phyloP scores from a whole-genome alignment of 2,113 vertebrate species.

The Rhegmatorhina hoffmannsi region DNA sequence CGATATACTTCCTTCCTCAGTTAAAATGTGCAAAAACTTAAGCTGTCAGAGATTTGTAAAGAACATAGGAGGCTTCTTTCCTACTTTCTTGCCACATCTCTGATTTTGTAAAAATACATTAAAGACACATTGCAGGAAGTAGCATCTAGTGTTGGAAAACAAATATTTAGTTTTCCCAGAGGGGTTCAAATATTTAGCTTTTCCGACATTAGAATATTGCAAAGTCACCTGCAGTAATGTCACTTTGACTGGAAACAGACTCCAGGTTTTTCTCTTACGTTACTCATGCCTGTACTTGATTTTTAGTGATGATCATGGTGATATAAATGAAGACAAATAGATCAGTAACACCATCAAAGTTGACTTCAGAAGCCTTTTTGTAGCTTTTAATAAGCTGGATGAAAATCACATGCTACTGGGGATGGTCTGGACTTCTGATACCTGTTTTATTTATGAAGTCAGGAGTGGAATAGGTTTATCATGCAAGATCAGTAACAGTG shows the following conservation, averaged over 20 bases:
- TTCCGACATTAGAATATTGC: neutral
- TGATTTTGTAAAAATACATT: neutral
- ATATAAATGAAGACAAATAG: neutral
- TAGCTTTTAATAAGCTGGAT: neutral
- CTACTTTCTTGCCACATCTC: neutral
- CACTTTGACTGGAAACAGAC: neutral
- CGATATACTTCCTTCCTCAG: neutral
- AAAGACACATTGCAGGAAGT: neutral
- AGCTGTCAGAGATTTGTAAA: neutral
- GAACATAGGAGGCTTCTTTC: neutral
- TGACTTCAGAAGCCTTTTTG: neutral
- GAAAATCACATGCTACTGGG: neutral
- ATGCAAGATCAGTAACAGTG: neutral
- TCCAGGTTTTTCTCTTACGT: neutral
- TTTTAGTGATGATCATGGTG: neutral
- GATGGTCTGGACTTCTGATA: neutral
- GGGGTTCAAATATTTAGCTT: neutral
- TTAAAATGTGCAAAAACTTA: neutral
- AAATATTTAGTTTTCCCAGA: neutral
- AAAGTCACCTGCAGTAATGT: neutral
- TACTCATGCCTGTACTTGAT: neutral
- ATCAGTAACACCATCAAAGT: neutral
- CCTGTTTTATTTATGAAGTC: neutral
- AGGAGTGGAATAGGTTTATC: neutral
- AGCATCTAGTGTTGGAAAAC: neutral